Evolutionary conservation across 1,140 invertebrate species (phyloP).

Genomic region (Pomacea maculata): DNA sequence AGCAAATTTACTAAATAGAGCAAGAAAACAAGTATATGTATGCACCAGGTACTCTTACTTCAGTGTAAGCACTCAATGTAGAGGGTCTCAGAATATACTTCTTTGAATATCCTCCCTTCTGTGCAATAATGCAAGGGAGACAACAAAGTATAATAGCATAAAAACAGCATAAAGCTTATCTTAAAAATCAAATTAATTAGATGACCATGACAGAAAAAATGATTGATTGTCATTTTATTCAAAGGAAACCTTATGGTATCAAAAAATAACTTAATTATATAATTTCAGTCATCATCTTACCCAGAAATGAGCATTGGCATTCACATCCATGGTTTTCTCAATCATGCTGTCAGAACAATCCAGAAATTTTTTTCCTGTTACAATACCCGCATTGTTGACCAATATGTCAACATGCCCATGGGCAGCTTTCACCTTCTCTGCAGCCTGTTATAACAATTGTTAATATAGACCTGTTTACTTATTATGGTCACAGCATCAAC

Average conservation of each 20-base stretch:
- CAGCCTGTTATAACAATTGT: not conserved
- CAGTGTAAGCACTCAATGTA: not conserved
- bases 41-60: not conserved
- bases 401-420: conserved; percentile 87
- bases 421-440: conserved; percentile 72
- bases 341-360: conserved; percentile 82
- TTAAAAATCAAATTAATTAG: too few species aligned
- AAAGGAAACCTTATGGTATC: too few species aligned
- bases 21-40: too few species aligned
- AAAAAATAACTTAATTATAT: too few species aligned
- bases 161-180: too few species aligned
- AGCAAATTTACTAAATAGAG: not conserved
- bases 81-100: not conserved
- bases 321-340: conserved; percentile 73
- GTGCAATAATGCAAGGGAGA: not conserved
- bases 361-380: conserved; percentile 83
- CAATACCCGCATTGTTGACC: conserved; percentile 94
- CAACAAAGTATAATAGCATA: too few species aligned
- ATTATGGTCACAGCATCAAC: too few species aligned
- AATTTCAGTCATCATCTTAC: conserved; percentile 61
- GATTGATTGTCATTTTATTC: too few species aligned
- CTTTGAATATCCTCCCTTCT: not conserved
- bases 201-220: too few species aligned
- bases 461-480: not conserved
- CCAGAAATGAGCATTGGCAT: conserved; percentile 75